Evolutionary conservation across 1,140 invertebrate species (phyloP).

Genomic region (Homalodisca vitripennis): DNA sequence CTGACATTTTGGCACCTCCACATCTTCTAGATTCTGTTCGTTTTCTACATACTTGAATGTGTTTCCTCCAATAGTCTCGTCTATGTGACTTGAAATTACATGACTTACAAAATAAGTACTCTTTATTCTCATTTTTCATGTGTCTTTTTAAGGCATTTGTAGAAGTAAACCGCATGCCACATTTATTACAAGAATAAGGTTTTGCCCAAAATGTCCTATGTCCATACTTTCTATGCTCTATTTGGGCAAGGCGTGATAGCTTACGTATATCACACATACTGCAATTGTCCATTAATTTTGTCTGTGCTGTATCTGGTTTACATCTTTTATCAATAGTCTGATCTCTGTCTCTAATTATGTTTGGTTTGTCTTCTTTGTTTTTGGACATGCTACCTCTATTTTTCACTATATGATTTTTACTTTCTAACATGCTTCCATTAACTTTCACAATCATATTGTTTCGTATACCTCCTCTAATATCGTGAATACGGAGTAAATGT

Average conservation of each 20-base stretch:
- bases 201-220: background rate
- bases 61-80: background rate
- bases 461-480: too few species aligned
- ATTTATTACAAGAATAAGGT: background rate
- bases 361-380: too few species aligned
- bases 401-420: too few species aligned
- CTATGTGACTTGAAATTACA: background rate
- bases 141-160: background rate
- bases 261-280: background rate
- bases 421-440: too few species aligned
- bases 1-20: background rate
- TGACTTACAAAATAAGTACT: background rate
- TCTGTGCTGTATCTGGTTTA: too few species aligned
- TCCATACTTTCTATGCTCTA: background rate
- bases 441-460: too few species aligned
- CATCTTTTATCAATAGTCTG: too few species aligned
- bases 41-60: background rate
- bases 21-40: background rate
- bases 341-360: too few species aligned
- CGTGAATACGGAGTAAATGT: too few species aligned
- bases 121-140: background rate
- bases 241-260: background rate
- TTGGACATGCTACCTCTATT: too few species aligned
- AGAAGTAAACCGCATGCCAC: background rate
- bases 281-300: too few species aligned